Percentiles rank a stretch among this genome's conserved stretches.
These are phyloP conservation scores for Orthosia incerta DNA, from an alignment of 2,888 invertebrate genomes.

Conservation along the genomic window DNA sequence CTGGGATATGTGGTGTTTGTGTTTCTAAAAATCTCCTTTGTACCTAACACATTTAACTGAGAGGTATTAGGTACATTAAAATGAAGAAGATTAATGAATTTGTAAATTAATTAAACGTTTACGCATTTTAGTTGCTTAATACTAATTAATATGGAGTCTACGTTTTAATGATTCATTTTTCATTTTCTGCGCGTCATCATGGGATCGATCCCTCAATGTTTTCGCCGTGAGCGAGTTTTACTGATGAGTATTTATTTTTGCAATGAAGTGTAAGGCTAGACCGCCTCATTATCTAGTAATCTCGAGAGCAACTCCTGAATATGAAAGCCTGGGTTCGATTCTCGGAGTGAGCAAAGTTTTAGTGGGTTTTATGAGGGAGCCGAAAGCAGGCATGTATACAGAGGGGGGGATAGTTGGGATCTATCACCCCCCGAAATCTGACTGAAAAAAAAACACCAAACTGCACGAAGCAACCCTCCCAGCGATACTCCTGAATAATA, in stretches of 20 bases:
- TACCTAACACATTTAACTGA: conserved; percentile 4
- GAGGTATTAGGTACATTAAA: not conserved
- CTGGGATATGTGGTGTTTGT: not conserved
- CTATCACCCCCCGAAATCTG: no score
- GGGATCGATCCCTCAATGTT: conserved; percentile 22
- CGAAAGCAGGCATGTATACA: no score
- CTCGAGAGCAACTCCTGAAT: no score
- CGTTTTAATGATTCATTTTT: conserved; percentile 33
- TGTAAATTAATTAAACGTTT: conserved; percentile 28
- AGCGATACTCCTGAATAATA: no score
- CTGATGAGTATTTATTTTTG: not conserved
- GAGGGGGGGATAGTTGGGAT: no score
- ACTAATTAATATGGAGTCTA: conserved; percentile 24
- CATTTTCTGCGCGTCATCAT: conserved; percentile 37
- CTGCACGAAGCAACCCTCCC: no score
- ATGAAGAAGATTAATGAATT: conserved; percentile 37
- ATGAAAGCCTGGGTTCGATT: no score
- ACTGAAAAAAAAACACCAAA: no score
- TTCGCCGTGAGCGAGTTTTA: not conserved
- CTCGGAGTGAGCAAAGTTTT: no score
- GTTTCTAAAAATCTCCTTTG: conserved; percentile 8
- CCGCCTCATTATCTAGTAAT: no score
- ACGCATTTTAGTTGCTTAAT: conserved; percentile 51
- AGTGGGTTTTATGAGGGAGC: no score
- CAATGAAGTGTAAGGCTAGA: not conserved